Evolutionary conservation across 2,888 invertebrate species (phyloP).

Genomic region (Eilema sororculum): DNA sequence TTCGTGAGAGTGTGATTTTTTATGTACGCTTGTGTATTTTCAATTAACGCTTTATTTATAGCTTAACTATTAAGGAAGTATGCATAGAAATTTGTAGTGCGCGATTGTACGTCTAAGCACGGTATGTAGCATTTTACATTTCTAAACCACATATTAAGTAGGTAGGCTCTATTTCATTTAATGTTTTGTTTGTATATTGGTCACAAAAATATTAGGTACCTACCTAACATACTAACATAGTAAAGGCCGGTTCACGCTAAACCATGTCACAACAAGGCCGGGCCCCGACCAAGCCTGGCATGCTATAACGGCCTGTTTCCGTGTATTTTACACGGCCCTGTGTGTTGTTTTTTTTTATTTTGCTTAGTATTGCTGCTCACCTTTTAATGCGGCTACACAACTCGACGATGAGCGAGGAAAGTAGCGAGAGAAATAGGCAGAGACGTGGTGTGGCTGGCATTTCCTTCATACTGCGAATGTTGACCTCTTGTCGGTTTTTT

Average conservation of each 20-base stretch:
- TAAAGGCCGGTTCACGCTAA: not conserved
- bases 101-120: constrained; percentile 12
- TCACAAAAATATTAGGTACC: not conserved
- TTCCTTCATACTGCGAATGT: no score
- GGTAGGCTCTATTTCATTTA: not conserved
- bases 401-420: no score
- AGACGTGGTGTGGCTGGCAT: no score
- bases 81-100: constrained; percentile 2
- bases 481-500: no score
- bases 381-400: no score
- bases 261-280: no score
- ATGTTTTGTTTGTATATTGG: not conserved
- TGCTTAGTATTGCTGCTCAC: no score
- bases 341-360: not conserved
- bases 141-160: not conserved
- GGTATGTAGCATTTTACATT: not conserved
- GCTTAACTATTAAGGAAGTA: constrained; percentile 7
- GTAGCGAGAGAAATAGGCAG: no score
- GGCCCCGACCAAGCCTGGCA: no score
- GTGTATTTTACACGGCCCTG: not conserved
- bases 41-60: constrained; percentile 8
- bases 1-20: not conserved
- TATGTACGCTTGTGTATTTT: constrained; percentile 3
- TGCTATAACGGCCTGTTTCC: no score
- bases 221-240: no score